Percentiles rank a stretch among this genome's conserved stretches.
Evolutionary conservation across 2,113 vertebrate genomes (phyloP).

Genomic region (Ibidorhyncha struthersii): DNA sequence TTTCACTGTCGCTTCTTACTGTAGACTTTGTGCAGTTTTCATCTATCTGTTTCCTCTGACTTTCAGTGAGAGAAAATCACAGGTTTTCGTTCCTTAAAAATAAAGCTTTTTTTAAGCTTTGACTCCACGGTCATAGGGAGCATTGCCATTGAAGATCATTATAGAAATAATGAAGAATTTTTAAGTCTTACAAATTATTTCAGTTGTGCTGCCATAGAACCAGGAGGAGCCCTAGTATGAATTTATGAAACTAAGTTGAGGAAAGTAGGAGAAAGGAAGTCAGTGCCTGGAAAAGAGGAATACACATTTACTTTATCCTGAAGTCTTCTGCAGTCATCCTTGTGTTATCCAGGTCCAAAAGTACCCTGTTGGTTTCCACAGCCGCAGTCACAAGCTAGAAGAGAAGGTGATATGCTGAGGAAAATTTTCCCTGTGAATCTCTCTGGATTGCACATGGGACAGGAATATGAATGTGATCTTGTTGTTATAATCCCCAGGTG

Average conservation of each 20-base stretch:
- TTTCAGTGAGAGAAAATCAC: not conserved
- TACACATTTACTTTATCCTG: slow-evolving; percentile 84
- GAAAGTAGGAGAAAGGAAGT: not conserved
- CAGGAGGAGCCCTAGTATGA: not conserved
- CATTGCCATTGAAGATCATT: not conserved
- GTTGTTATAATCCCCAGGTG: no score
- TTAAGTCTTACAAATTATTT: not conserved
- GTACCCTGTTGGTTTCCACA: slow-evolving; percentile 71
- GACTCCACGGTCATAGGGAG: not conserved
- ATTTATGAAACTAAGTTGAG: not conserved
- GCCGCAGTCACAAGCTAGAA: slow-evolving; percentile 64
- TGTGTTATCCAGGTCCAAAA: slow-evolving; percentile 85
- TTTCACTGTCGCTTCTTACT: not conserved
- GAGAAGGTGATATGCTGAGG: not conserved
- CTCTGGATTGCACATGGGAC: not conserved
- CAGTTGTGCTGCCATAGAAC: not conserved
- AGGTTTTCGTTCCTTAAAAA: not conserved
- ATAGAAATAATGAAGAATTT: not conserved
- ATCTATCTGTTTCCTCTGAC: not conserved
- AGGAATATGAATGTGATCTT: not conserved
- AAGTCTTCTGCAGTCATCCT: slow-evolving; percentile 89
- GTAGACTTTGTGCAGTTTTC: not conserved
- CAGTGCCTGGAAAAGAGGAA: not conserved
- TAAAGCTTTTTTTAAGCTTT: not conserved
- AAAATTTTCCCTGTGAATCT: not conserved